Percentiles rank a stretch among this genome's conserved stretches.
phyloP scores from a whole-genome alignment of 2,888 invertebrate species.

The Penaeus monodon region DNA sequence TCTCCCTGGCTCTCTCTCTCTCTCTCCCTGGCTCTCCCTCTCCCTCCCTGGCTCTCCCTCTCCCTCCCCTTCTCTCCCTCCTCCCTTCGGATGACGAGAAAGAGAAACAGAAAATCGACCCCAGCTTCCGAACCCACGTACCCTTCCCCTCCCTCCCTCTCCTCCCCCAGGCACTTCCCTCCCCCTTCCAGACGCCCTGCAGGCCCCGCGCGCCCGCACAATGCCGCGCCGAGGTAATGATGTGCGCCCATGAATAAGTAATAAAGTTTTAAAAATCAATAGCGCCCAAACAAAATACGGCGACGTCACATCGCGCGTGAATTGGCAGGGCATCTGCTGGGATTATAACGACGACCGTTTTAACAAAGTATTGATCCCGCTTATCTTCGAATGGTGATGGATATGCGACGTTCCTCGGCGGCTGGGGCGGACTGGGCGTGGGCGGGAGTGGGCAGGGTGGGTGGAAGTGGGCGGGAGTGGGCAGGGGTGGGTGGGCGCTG shows the following conservation, averaged over 20 bases:
- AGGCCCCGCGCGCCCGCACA: constrained; percentile 11
- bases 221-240: constrained; percentile 15
- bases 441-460: too few relatives aligned
- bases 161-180: neutral
- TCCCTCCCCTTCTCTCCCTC: neutral
- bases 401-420: too few relatives aligned
- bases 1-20: too few relatives aligned
- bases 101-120: too few relatives aligned
- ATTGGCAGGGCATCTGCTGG: constrained; percentile 18
- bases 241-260: constrained; percentile 36
- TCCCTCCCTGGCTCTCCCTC: too few relatives aligned
- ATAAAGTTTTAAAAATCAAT: constrained; percentile 32
- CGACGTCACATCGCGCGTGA: constrained; percentile 10
- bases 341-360: neutral
- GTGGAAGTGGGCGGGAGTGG: too few relatives aligned
- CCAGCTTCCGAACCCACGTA: neutral
- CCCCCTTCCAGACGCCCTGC: neutral
- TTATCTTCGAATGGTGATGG: too few relatives aligned
- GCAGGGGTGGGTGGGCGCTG: too few relatives aligned
- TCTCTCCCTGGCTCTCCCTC: too few relatives aligned
- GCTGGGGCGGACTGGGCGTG: too few relatives aligned
- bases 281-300: constrained; percentile 30
- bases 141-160: neutral
- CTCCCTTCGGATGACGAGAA: neutral
- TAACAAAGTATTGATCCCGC: too few relatives aligned